Conservation (phyloP, 2,113 vertebrate species). For the Thomomys bottae region DNA sequence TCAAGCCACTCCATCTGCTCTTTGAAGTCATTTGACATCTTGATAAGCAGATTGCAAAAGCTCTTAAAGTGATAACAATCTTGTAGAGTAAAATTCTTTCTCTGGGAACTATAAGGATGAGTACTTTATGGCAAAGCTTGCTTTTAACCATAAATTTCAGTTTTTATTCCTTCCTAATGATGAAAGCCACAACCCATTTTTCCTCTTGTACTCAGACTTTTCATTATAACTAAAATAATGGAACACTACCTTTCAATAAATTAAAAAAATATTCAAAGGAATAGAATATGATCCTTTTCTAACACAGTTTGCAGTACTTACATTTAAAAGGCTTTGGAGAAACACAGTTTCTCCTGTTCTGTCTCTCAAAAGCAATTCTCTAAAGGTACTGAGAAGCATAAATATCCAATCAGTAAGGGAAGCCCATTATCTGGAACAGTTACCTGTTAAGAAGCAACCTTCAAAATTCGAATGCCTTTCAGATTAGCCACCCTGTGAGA, state of each 20-base stretch:
- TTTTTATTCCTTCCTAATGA: neutral
- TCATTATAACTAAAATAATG: constrained; percentile 26
- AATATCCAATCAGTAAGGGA: constrained; percentile 16
- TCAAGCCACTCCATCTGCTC: neutral
- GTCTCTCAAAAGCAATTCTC: neutral
- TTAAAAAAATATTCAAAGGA: neutral
- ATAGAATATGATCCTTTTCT: constrained; percentile 14
- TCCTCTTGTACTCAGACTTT: neutral
- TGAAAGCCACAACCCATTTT: neutral
- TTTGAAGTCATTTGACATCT: constrained; percentile 69
- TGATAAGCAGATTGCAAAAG: constrained; percentile 72
- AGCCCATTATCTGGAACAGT: neutral
- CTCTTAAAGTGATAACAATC: constrained; percentile 52
- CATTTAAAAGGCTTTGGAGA: neutral
- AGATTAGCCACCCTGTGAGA: neutral
- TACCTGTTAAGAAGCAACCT: constrained; percentile 41
- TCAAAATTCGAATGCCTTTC: neutral
- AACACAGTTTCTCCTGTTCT: constrained; percentile 12
- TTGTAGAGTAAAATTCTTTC: constrained; percentile 29
- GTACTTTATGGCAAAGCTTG: neutral
- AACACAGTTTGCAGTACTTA: neutral
- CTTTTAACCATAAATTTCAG: neutral
- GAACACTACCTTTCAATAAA: neutral
- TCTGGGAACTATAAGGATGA: neutral
- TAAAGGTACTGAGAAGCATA: constrained; percentile 28